phyloP scores from a whole-genome alignment of 2,888 invertebrate species.

The Lymantria monacha region DNA sequence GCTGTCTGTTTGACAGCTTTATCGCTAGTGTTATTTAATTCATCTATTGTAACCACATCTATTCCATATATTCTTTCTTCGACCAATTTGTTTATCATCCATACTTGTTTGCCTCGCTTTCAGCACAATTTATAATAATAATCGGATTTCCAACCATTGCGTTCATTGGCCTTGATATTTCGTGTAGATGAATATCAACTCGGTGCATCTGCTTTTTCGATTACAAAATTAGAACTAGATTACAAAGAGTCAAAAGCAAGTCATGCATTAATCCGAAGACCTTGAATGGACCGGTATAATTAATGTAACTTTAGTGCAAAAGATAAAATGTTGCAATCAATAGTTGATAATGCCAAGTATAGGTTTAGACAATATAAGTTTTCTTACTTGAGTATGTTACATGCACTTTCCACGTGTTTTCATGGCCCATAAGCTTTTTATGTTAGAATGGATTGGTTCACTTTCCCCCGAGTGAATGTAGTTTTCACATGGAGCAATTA shows the following conservation, averaged over 20 bases:
- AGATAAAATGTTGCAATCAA: slow-evolving; percentile 29
- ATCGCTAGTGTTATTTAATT: slow-evolving; percentile 32
- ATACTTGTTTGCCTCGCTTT: slow-evolving; percentile 23
- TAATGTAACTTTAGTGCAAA: slow-evolving; percentile 26
- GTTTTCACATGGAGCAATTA: slow-evolving; percentile 28
- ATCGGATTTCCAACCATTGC: slow-evolving; percentile 38
- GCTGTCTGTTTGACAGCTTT: slow-evolving; percentile 34
- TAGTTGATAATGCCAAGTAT: slow-evolving; percentile 5
- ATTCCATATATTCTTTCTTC: slow-evolving; percentile 38
- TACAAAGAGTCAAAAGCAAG: slow-evolving; percentile 28
- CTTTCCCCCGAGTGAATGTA: slow-evolving; percentile 41
- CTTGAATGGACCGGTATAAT: slow-evolving; percentile 28
- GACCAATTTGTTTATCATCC: slow-evolving; percentile 43
- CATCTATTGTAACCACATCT: slow-evolving; percentile 40
- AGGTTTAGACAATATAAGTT: background rate
- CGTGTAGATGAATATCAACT: slow-evolving; percentile 26
- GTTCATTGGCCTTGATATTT: slow-evolving; percentile 47
- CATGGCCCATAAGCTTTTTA: slow-evolving; percentile 32
- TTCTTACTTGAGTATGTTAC: background rate
- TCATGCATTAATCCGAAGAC: slow-evolving; percentile 24
- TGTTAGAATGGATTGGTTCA: slow-evolving; percentile 36
- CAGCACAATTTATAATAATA: slow-evolving; percentile 28
- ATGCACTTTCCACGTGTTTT: slow-evolving; percentile 38
- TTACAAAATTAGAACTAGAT: slow-evolving; percentile 35
- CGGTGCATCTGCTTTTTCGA: slow-evolving; percentile 28